Conservation (phyloP, 2,888 invertebrate genomes). For the Hemicrepidius hirtus region DNA sequence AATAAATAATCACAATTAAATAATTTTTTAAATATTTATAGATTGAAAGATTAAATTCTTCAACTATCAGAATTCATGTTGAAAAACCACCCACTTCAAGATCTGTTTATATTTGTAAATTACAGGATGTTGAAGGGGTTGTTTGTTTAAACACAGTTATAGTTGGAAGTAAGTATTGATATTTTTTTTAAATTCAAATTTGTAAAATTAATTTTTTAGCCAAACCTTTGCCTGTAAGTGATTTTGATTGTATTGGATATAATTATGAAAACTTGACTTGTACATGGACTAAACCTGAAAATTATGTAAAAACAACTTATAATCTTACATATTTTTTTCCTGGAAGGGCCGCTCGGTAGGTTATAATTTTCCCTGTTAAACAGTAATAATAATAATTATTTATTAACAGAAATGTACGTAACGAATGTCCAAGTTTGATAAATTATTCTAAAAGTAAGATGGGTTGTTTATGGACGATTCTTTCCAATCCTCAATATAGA, state of each 20-base stretch:
- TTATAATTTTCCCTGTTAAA: constrained; percentile 32
- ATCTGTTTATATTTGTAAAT: constrained; percentile 75
- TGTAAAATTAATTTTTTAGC: constrained; percentile 66
- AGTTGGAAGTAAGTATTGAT: constrained; percentile 75
- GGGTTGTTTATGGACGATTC: constrained; percentile 73
- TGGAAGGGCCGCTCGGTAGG: constrained; percentile 69
- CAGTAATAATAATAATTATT: background rate
- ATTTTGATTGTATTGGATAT: constrained; percentile 83
- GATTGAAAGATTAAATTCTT: constrained; percentile 77
- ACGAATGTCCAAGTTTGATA: constrained; percentile 46
- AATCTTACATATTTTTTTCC: constrained; percentile 72
- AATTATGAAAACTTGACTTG: constrained; percentile 86
- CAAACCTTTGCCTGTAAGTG: constrained; percentile 78
- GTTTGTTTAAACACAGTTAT: constrained; percentile 76
- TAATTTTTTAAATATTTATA: no score
- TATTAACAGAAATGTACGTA: constrained; percentile 25
- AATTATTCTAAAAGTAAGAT: constrained; percentile 56
- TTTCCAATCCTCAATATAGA: constrained; percentile 75
- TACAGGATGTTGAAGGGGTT: constrained; percentile 67
- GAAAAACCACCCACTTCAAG: constrained; percentile 74
- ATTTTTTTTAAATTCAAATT: background rate
- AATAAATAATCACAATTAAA: no score
- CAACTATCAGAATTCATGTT: constrained; percentile 77
- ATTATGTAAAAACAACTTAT: constrained; percentile 77
- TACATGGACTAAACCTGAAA: constrained; percentile 79